phyloP scores from a whole-genome alignment of 1,140 invertebrate genomes.

The Zaprionus nigranus region DNA sequence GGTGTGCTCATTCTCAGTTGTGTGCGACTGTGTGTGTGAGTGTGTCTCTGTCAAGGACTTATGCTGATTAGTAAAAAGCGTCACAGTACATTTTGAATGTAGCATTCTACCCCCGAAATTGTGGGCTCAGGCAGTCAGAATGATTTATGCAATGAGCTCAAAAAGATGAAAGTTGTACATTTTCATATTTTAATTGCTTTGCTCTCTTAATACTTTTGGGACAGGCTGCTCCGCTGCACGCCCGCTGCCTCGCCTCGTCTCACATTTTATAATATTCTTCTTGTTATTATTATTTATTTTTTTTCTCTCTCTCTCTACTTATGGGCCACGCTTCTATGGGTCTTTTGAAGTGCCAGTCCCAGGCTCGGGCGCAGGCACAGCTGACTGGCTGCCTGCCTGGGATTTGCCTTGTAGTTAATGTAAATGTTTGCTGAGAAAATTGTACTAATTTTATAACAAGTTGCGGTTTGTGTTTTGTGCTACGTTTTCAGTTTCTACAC shows the following conservation, averaged over 20 bases:
- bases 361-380: slow-evolving; percentile 1
- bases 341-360: slow-evolving; percentile 70
- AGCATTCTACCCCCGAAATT: slow-evolving; percentile 35
- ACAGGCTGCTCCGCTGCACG: slow-evolving; percentile 41
- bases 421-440: slow-evolving; percentile 83
- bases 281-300: slow-evolving; percentile 48
- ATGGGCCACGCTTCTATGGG: slow-evolving; percentile 73
- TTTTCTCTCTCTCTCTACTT: slow-evolving; percentile 24
- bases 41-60: slow-evolving; percentile 64
- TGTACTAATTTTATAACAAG: slow-evolving; percentile 83
- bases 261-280: slow-evolving; percentile 51
- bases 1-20: slow-evolving; percentile 20
- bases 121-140: slow-evolving; percentile 71
- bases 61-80: slow-evolving; percentile 82
- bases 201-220: slow-evolving; percentile 83
- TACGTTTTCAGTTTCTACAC: slow-evolving; percentile 67
- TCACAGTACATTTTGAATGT: slow-evolving; percentile 79
- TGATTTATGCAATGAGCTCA: slow-evolving; percentile 83
- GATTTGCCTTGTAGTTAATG: slow-evolving; percentile 74
- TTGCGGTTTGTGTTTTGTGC: slow-evolving; percentile 77
- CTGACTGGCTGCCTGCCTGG: slow-evolving; percentile 29
- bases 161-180: slow-evolving; percentile 83
- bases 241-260: slow-evolving; percentile 25
- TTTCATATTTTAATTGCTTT: slow-evolving; percentile 84
- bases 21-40: slow-evolving; percentile 2